A percentile compares a stretch with the other conserved stretches of the same genome.
Evolutionary conservation across 2,113 vertebrate species (phyloP).

Genomic region (Nematolebias whitei): DNA sequence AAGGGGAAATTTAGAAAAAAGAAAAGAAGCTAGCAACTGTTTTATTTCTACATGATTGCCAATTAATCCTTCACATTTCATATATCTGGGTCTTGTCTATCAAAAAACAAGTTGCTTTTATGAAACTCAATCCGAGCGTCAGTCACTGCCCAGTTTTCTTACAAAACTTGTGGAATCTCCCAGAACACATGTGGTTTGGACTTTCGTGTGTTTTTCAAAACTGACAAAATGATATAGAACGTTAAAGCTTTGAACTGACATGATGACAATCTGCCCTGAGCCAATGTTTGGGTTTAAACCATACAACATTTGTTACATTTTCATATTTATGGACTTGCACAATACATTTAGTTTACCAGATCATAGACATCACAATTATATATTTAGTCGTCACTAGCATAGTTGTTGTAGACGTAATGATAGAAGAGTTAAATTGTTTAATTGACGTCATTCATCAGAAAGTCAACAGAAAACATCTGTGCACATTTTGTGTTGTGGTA

Average conservation of each 20-base stretch:
- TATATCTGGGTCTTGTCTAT: slow-evolving; percentile 5
- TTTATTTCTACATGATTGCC: background rate
- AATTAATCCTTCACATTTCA: background rate
- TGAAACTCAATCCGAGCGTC: slow-evolving; percentile 20
- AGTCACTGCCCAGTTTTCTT: slow-evolving; percentile 16
- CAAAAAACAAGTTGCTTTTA: slow-evolving; percentile 23
- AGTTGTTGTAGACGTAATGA: slow-evolving; percentile 22
- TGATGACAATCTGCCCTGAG: slow-evolving; percentile 32
- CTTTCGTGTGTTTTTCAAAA: slow-evolving; percentile 52
- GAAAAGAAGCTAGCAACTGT: background rate
- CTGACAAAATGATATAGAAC: slow-evolving; percentile 39
- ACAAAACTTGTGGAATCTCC: slow-evolving; percentile 17
- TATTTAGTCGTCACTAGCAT: background rate
- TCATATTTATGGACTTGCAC: slow-evolving; percentile 27
- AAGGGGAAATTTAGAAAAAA: background rate
- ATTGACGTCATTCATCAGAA: slow-evolving; percentile 1
- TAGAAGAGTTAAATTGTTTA: slow-evolving; percentile 22
- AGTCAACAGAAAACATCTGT: slow-evolving; percentile 1
- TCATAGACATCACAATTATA: slow-evolving; percentile 19
- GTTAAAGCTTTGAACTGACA: slow-evolving; percentile 46
- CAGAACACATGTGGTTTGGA: slow-evolving; percentile 38
- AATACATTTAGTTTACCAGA: slow-evolving; percentile 18
- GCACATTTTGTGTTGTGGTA: background rate
- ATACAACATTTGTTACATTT: slow-evolving; percentile 40
- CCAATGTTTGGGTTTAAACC: slow-evolving; percentile 47